Base-by-base conservation (phyloP, 2,797 vertebrate species). In the Rhyacichthys aspro region DNA sequence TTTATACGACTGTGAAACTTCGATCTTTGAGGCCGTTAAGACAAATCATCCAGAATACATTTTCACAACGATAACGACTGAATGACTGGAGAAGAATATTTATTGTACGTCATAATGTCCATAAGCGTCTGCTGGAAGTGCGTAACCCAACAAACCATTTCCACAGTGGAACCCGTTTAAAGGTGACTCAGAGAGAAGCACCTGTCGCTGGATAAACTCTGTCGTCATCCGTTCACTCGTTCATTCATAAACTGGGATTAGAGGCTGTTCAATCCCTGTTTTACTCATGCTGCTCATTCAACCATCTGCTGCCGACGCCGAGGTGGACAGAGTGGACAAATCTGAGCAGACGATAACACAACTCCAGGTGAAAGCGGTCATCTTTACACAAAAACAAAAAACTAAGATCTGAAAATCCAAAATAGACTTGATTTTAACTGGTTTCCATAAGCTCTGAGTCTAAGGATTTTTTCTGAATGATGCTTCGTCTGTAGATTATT, bases 161-260 rank as follows among this genome's bases (percentile, higher is more conserved):
- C 59, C 33, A 39, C 34, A 60, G 0, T 52, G 18, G 16, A 18
- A 12, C 36, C 19, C n/a, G 34, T 49, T 47, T 28, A 28, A 49
- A 45, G 39, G 45, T 33, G 9, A 50, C 56, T 59, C 61, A 57
- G 11, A 56, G 43, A 50, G 23, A 28, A 32, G 45, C 11, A 34
- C 19, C 60, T 9, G 32, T 43, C 11, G 57, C 12, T 52, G 43
- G 36, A 37, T 61, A 54, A 59, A 66, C 34, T 37, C 15, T 38
- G 14, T 62, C 67, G 57, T 65, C 55, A 34, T 54, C 55, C 58
- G 46, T 64, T 23, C 14, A 9, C 43, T 55, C 46, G 49, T 56
- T 76, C 81, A 86, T 78, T 86, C 72, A 78, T 64, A 34, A 37
- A 64, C n/a, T 72, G 66, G 67, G 65, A 69, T 78, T 76, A 78